These are phyloP conservation scores for Drosophila longiperda DNA, from an alignment of 2,888 invertebrate species.

Conservation along the genomic window DNA sequence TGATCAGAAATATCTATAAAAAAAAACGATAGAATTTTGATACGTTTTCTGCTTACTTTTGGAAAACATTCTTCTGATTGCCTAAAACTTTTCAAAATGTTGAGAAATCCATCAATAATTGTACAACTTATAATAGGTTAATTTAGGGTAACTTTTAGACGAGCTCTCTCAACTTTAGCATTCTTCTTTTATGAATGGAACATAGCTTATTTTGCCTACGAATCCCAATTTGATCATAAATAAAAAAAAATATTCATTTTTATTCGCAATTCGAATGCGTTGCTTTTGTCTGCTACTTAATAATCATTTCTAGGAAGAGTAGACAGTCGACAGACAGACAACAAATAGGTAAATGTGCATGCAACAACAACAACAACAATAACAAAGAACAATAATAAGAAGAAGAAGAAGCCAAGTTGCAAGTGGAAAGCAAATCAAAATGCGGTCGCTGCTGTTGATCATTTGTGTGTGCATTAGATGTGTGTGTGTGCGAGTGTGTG, in stretches of 20 bases:
- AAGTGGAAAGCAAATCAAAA: constrained; percentile 23
- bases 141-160: not conserved
- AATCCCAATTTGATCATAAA: not conserved
- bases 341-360: constrained; percentile 32
- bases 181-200: not conserved
- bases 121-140: not conserved
- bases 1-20: not conserved
- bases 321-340: constrained; percentile 12
- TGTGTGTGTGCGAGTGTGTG: not conserved
- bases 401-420: constrained; percentile 8
- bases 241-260: not conserved
- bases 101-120: not conserved
- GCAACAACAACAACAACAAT: constrained; percentile 32
- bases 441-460: constrained; percentile 40
- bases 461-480: constrained; percentile 2
- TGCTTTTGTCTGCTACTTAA: constrained; percentile 10
- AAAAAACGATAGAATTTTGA: not conserved
- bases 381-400: constrained; percentile 14
- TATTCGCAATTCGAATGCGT: not conserved
- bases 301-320: constrained; percentile 15
- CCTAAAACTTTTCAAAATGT: not conserved
- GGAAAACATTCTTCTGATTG: not conserved
- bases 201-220: not conserved
- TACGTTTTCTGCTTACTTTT: not conserved
- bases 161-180: not conserved